Base-by-base conservation (phyloP, 2,888 invertebrate genomes). In the Oligia fasciuncula region DNA sequence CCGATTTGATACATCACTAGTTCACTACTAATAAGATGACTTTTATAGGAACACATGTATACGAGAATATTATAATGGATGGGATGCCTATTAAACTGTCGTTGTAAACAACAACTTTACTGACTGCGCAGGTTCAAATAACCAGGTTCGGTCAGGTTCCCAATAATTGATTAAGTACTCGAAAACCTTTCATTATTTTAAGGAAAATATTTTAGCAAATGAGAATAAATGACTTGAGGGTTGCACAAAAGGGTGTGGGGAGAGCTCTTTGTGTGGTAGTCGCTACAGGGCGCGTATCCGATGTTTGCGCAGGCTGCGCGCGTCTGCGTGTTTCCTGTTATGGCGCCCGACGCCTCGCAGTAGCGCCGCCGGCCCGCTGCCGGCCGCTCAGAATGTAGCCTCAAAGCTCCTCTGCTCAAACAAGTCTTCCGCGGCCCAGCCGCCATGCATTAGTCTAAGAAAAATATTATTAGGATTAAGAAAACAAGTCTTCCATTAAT, bases 401-500 rank as follows among this genome's bases (percentile, higher is more conserved):
- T 92, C 88, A 89, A 89, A 91, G 91, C 93, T 92, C 92, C 92
- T 91, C 90, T 91, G 90, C 91, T 87, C 86, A 91, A 88, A 89
- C 90, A 81, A 91, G 96, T 96, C 96, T 96, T 96, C 96, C 96
- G 95, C 93, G 94, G 94, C 88, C 60, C 70, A 87, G 89, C 94
- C 94, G 95, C 94, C 91, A 93, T 95, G 93, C 87, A 84, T 84
- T 94, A 94, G 91, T 85, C 85, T 92, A 91, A 91, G 86, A 75
- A 81, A 82, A 57, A 76, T 73, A 73, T 77, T 54, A 71, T 89
- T 94, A 93, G 92, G 62, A 77, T 91, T 95, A 95, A 96, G 96
- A 92, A 97, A 97, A 93, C 93, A 95, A 97, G 97, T 97, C 97
- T 97, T 97, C 97, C 97, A 97, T 90, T 96, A 95, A 94, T 79